Conservation (phyloP, 2,797 vertebrate genomes). For the Chiloscyllium punctatum region DNA sequence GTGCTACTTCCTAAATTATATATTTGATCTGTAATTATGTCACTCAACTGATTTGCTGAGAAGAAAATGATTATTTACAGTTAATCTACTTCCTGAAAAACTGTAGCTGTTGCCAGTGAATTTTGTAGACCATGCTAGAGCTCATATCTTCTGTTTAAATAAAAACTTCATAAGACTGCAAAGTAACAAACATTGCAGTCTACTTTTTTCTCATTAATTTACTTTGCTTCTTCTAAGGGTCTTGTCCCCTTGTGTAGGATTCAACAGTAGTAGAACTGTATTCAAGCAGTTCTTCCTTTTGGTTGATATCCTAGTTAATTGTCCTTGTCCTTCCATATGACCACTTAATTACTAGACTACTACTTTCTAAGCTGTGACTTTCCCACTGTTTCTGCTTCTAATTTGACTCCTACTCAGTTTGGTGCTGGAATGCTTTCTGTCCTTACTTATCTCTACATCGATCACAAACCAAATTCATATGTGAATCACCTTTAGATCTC, state of each 20-base stretch:
- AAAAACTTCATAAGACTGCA: not conserved
- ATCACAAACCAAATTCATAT: not conserved
- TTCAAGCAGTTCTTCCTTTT: not conserved
- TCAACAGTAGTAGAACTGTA: not conserved
- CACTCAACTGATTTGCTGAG: slow-evolving; percentile 14
- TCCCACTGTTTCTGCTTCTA: not conserved
- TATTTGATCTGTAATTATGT: slow-evolving; percentile 1
- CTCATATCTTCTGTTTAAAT: not conserved
- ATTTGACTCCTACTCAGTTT: not conserved
- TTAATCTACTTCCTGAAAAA: not conserved
- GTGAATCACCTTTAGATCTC: not conserved
- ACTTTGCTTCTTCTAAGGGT: not conserved
- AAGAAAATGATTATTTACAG: not conserved
- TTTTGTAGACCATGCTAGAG: not conserved
- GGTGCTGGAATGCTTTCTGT: too few species aligned
- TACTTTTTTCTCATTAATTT: not conserved
- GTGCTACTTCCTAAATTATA: slow-evolving; percentile 7
- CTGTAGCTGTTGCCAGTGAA: not conserved
- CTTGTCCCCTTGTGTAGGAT: not conserved
- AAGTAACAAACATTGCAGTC: not conserved
- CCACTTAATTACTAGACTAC: not conserved
- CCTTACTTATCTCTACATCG: too few species aligned
- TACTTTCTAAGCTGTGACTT: not conserved
- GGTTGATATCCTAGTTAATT: not conserved
- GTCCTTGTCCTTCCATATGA: not conserved